Percentiles rank a stretch among this genome's conserved stretches.
phyloP scores from a whole-genome alignment of 92 coral and sea anemone species.

The Phenganax marumi region DNA sequence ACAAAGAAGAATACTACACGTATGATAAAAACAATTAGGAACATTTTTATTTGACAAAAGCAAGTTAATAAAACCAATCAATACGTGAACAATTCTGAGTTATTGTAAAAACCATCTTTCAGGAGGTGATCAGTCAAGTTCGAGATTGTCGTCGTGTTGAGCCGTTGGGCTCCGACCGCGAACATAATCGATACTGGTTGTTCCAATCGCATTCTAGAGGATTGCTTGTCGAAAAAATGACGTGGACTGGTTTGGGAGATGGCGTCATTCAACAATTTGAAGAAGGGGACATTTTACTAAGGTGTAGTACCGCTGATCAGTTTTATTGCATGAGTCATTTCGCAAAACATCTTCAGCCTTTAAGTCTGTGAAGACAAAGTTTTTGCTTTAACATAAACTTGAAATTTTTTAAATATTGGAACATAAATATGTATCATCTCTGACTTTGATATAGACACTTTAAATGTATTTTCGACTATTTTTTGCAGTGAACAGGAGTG shows the following conservation, averaged over 20 bases:
- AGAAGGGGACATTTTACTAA: not conserved
- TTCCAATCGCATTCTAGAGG: slow-evolving; percentile 63
- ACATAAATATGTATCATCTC: too few relatives aligned
- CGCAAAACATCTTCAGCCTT: not conserved
- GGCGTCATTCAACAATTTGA: not conserved
- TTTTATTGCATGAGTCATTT: too few relatives aligned
- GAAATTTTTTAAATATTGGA: too few relatives aligned
- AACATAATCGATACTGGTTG: slow-evolving; percentile 86
- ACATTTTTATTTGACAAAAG: not conserved
- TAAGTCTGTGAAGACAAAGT: not conserved
- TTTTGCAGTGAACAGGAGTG: slow-evolving; percentile 64
- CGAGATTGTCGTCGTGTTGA: slow-evolving; percentile 9
- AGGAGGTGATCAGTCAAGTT: not conserved
- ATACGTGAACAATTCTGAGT: too few relatives aligned
- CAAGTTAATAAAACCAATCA: not conserved
- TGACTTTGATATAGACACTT: too few relatives aligned
- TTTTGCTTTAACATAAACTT: not conserved
- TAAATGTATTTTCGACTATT: not conserved
- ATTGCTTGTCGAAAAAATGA: slow-evolving; percentile 63
- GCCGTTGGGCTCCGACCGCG: slow-evolving; percentile 81
- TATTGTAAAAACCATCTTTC: not conserved
- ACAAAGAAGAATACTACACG: too few relatives aligned
- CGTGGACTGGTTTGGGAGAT: not conserved
- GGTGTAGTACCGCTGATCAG: not conserved
- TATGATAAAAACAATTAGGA: too few relatives aligned